A percentile compares a stretch with the other conserved stretches of the same genome.
Evolutionary conservation across 2,888 invertebrate genomes (phyloP).

Genomic region (Trimorus sp.): DNA sequence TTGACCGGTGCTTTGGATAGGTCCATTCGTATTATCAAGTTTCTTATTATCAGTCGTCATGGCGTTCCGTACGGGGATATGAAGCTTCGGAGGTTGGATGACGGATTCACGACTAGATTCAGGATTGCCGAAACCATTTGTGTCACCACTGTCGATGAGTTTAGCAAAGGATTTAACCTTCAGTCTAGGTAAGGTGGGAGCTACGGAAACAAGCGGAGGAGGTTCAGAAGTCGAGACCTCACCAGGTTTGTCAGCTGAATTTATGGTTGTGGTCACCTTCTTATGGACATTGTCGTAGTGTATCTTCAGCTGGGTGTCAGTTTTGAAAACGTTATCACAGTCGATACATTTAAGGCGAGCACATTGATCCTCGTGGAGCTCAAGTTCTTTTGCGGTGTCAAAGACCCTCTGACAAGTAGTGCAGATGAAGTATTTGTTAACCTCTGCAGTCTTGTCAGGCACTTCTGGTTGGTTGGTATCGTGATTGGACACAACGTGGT

Average conservation of each 20-base stretch:
- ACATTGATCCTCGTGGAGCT: conserved; percentile 42
- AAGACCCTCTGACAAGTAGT: conserved; percentile 47
- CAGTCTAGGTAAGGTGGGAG: conserved; percentile 6
- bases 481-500: conserved; percentile 32
- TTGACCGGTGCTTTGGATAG: too few species aligned
- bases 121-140: not conserved
- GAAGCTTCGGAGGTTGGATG: not conserved
- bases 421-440: conserved; percentile 53
- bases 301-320: conserved; percentile 34
- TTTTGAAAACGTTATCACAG: conserved; percentile 41
- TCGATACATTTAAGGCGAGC: conserved; percentile 24
- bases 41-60: not conserved
- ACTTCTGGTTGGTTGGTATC: not conserved
- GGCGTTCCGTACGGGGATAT: not conserved
- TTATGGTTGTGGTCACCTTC: not conserved
- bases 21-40: too few species aligned
- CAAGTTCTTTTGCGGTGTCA: conserved; percentile 7
- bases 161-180: conserved; percentile 64
- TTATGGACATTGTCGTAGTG: conserved; percentile 50
- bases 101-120: conserved; percentile 25
- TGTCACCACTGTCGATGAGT: conserved; percentile 20
- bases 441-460: not conserved
- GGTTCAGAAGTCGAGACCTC: too few species aligned
- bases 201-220: not conserved
- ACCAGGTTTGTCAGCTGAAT: too few species aligned